Evolutionary conservation across 2,113 vertebrate genomes (phyloP).

Genomic region (Aspiorhynchus laticeps): DNA sequence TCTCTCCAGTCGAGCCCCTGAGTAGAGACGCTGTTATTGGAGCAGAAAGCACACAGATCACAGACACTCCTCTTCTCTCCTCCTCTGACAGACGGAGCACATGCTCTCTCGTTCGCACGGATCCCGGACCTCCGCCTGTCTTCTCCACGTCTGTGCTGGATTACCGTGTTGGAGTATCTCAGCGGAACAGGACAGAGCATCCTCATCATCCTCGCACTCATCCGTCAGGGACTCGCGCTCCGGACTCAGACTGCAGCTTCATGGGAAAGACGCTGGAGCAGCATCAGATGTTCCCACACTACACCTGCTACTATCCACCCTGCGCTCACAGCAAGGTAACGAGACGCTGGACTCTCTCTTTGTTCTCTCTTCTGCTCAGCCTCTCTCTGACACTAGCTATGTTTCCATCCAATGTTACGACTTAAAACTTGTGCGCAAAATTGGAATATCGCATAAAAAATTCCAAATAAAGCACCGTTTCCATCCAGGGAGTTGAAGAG

Average conservation of each 20-base stretch:
- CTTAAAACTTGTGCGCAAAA: no score
- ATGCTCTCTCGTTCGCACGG: neutral
- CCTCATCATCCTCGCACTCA: neutral
- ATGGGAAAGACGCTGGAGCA: constrained; percentile 99
- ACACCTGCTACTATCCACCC: constrained; percentile 98
- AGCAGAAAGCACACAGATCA: constrained; percentile 29
- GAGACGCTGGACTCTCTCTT: neutral
- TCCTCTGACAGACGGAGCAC: neutral
- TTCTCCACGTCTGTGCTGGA: neutral
- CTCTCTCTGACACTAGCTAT: constrained; percentile 1
- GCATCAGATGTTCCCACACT: constrained; percentile 99
- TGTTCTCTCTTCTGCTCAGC: neutral
- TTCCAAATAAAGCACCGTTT: no score
- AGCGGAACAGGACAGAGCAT: neutral
- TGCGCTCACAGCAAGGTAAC: constrained; percentile 97
- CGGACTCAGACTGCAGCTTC: constrained; percentile 78
- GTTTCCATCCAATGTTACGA: no score
- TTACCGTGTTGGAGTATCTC: neutral
- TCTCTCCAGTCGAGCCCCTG: constrained; percentile 74
- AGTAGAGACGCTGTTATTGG: constrained; percentile 73
- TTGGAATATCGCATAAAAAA: no score
- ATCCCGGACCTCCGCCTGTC: neutral
- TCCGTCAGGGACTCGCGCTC: neutral
- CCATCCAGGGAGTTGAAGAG: no score
- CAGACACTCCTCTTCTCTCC: neutral